These are phyloP conservation scores for Cryptocheilus praepositus DNA, from an alignment of 2,888 invertebrate species.

Conservation along the genomic window DNA sequence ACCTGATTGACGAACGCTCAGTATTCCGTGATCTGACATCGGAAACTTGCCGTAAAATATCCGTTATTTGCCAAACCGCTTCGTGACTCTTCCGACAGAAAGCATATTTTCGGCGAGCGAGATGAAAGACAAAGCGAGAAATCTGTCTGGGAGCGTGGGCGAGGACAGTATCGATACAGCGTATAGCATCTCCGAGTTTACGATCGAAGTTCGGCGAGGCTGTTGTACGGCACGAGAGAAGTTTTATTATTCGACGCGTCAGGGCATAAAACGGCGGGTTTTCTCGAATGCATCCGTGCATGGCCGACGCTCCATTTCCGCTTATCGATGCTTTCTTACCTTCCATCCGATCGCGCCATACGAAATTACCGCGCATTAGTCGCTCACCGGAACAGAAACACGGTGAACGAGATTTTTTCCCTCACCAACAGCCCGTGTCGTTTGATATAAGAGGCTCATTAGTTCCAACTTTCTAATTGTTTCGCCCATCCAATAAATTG, in stretches of 20 bases:
- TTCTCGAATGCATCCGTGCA: slow-evolving; percentile 24
- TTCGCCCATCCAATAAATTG: not conserved
- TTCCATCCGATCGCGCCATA: no score
- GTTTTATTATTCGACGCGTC: slow-evolving; percentile 44
- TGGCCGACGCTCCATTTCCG: slow-evolving; percentile 16
- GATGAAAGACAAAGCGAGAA: no score
- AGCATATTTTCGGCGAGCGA: no score
- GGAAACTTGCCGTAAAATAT: no score
- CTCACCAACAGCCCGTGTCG: not conserved
- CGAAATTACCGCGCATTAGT: no score
- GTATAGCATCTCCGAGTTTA: slow-evolving; percentile 24
- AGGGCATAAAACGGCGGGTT: slow-evolving; percentile 29
- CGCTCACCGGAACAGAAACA: not conserved
- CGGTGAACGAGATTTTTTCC: not conserved
- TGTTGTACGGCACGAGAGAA: slow-evolving; percentile 11
- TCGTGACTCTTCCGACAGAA: no score
- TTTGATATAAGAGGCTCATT: not conserved
- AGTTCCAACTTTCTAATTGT: not conserved
- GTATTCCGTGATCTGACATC: no score
- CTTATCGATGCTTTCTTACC: not conserved
- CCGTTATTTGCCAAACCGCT: no score
- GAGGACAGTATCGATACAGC: not conserved
- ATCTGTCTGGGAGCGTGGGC: not conserved
- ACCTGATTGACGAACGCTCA: no score
- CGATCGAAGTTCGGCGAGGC: slow-evolving; percentile 32